Evolutionary conservation across 2,888 invertebrate genomes (phyloP).

Genomic region (Branchipolynoe longqiensis): DNA sequence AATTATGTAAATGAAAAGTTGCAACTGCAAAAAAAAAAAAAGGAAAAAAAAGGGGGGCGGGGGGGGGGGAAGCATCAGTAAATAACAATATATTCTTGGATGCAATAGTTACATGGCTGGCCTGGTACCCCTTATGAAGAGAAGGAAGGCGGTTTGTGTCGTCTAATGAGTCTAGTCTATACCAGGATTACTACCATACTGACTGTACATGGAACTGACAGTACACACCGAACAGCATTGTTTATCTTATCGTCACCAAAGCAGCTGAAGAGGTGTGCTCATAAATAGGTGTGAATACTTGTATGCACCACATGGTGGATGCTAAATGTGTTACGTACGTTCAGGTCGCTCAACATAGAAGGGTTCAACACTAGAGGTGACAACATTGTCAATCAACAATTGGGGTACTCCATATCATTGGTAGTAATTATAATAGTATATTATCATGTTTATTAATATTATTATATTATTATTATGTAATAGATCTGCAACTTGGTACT

Average conservation of each 20-base stretch:
- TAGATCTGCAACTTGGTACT: slow-evolving; percentile 54
- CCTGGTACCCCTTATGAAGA: slow-evolving; percentile 32
- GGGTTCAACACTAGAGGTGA: slow-evolving; percentile 40
- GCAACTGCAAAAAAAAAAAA: slow-evolving; percentile 56
- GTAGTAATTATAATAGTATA: slow-evolving; percentile 53
- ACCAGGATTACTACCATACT: slow-evolving; percentile 44
- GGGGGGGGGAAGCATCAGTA: slow-evolving; percentile 52
- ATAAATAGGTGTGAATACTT: slow-evolving; percentile 42
- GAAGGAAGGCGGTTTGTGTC: slow-evolving; percentile 37
- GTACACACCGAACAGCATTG: slow-evolving; percentile 40
- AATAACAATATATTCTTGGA: slow-evolving; percentile 55
- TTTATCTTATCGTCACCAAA: slow-evolving; percentile 48
- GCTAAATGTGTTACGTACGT: neutral
- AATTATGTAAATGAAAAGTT: slow-evolving; percentile 59
- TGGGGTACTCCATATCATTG: slow-evolving; percentile 55
- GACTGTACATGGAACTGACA: slow-evolving; percentile 50
- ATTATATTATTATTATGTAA: slow-evolving; percentile 35
- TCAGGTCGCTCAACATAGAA: slow-evolving; percentile 36
- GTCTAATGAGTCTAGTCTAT: slow-evolving; percentile 41
- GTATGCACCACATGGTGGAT: slow-evolving; percentile 19
- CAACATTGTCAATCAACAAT: slow-evolving; percentile 57
- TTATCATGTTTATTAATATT: slow-evolving; percentile 4
- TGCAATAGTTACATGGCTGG: slow-evolving; percentile 51
- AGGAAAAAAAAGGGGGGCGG: too few relatives aligned
- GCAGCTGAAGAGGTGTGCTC: slow-evolving; percentile 48